Conservation (phyloP, 2,888 invertebrate species). For the Hyalella azteca region DNA sequence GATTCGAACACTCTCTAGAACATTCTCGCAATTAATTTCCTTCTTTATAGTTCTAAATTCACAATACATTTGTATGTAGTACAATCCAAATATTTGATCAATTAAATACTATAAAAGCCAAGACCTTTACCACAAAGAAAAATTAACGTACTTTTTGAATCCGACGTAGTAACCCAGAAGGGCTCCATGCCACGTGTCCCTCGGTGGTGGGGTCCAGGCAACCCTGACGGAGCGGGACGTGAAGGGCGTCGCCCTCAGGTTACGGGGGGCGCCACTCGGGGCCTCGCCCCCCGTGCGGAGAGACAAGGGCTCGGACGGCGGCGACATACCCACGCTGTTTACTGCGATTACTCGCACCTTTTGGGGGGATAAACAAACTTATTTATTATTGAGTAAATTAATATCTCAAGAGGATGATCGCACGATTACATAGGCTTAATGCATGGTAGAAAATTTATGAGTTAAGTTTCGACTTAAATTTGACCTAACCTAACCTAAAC, state of each 20-base stretch:
- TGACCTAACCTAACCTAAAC: too few species aligned
- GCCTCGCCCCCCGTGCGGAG: constrained; percentile 55
- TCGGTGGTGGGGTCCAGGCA: constrained; percentile 60
- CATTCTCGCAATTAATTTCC: too few species aligned
- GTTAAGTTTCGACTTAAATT: too few species aligned
- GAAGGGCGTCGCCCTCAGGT: constrained; percentile 48
- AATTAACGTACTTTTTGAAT: constrained; percentile 60
- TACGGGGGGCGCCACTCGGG: constrained; percentile 52
- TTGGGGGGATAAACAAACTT: neutral
- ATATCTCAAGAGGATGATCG: too few species aligned
- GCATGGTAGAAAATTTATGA: too few species aligned
- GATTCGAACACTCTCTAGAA: neutral
- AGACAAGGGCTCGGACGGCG: constrained; percentile 52
- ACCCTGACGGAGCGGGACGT: constrained; percentile 48
- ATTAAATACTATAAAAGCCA: too few species aligned
- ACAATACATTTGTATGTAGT: too few species aligned
- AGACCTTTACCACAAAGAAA: too few species aligned
- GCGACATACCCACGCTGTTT: constrained; percentile 55
- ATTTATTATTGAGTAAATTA: too few species aligned
- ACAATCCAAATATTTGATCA: too few species aligned
- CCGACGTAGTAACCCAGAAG: constrained; percentile 65
- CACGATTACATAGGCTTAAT: too few species aligned
- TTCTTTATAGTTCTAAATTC: too few species aligned
- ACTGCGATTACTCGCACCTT: constrained; percentile 55
- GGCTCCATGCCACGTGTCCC: constrained; percentile 63